A percentile compares a stretch with the other conserved stretches of the same genome.
Evolutionary conservation across 2,113 vertebrate species (phyloP).

Genomic region (Cebus imitator): DNA sequence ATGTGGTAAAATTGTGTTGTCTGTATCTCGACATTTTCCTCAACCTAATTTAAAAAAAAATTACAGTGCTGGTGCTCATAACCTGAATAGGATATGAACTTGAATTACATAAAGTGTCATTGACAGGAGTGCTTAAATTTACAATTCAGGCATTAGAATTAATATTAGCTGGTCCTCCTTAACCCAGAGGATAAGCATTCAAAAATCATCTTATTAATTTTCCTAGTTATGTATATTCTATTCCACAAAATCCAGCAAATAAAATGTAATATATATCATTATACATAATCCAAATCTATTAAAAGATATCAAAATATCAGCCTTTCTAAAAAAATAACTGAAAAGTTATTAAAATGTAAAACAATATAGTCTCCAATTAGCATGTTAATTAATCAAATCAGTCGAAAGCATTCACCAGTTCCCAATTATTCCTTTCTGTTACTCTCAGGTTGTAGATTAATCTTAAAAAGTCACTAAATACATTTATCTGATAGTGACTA

Average conservation of each 20-base stretch:
- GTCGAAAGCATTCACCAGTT: background rate
- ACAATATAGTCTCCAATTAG: background rate
- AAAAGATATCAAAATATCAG: background rate
- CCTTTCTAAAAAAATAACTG: background rate
- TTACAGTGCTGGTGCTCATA: background rate
- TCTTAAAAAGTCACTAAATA: constrained; percentile 32
- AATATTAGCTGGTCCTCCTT: background rate
- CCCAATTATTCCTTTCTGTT: background rate
- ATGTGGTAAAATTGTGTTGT: background rate
- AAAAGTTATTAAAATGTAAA: constrained; percentile 46
- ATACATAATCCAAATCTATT: background rate
- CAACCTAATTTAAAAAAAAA: constrained; percentile 44
- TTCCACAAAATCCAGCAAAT: background rate
- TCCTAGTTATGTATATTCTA: background rate
- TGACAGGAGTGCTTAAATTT: background rate
- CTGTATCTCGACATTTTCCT: background rate
- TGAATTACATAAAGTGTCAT: background rate
- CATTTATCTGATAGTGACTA: background rate
- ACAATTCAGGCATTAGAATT: constrained; percentile 10
- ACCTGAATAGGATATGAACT: background rate
- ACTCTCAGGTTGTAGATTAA: background rate
- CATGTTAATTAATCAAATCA: constrained; percentile 8
- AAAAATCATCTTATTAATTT: constrained; percentile 37
- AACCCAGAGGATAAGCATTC: background rate
- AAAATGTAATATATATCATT: background rate